Base-by-base conservation (phyloP, 37 sponge, comb jelly and placozoan species). In the Tethya wilhelma region DNA sequence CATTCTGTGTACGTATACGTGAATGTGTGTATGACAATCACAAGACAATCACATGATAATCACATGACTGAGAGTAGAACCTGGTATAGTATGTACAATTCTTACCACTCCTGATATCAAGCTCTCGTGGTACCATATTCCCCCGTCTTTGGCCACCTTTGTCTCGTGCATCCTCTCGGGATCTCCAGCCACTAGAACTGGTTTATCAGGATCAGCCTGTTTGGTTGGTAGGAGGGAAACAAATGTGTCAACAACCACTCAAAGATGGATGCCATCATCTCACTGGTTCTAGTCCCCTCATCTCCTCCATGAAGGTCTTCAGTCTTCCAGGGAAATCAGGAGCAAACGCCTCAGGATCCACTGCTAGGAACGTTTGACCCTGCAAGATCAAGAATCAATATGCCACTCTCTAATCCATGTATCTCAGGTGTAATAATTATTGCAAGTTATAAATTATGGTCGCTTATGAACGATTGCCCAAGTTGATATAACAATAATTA, bases 141-240 rank as follows among this genome's bases (percentile, higher is more conserved):
- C 90, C n/a, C 94, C 94, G 0, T 79, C 74, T 20, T 83, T 62
- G 31, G 64, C 49, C 41, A 89, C 90, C 22, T 44, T 58, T n/a
- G 42, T 49, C 78, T 75, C 75, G 49, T 81, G 71, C 9, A 34
- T 25, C 19, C 92, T 59, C 76, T 93, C 94, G 0, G 94, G 94
- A 41, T 97, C 97, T 32, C 97, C 97, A 66, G 97, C 90, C 32
- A 97, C 94, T 74, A 93, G 42, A 20, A 97, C 94, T 8, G 88
- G 87, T 39, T 80, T 75, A 0, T 71, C 81, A 56, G 87, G 84
- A 23, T 90, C 92, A 79, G 63, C 77, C 97, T 96, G 46, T 32
- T 14, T 38, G 31, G 32, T 36, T 14, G 37, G 28, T 17, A 4
- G 17, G 37, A 37, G 31, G 22, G 12, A 12, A 22, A n/a, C n/a